These are phyloP conservation scores for Cistogaster globosa DNA, from an alignment of 2,888 invertebrate species.

Conservation along the genomic window DNA sequence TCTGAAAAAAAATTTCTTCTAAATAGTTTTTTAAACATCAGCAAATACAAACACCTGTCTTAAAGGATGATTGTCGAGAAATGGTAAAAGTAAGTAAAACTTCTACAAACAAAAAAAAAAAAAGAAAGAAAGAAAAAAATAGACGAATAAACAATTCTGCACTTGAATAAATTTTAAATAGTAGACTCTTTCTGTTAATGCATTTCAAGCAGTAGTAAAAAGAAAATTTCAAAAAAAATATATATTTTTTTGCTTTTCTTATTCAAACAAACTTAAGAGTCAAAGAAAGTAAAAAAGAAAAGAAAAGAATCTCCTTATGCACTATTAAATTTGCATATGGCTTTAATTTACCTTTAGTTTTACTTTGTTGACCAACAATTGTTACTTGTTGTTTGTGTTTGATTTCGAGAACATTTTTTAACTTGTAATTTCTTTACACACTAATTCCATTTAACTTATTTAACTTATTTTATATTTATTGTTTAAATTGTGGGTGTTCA, in stretches of 20 bases:
- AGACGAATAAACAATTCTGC: conserved; percentile 20
- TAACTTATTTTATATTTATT: background rate
- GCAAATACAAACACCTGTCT: conserved; percentile 64
- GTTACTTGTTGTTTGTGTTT: background rate
- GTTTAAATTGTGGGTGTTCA: conserved; percentile 33
- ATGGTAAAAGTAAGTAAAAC: conserved; percentile 13
- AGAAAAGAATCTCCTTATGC: background rate
- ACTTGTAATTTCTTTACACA: background rate
- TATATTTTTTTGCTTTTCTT: conserved; percentile 5
- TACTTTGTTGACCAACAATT: conserved; percentile 21
- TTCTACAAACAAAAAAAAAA: background rate
- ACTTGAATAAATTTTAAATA: conserved; percentile 46
- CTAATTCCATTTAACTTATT: background rate
- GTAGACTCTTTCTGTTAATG: background rate
- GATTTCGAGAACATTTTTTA: background rate
- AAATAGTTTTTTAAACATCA: conserved; percentile 50
- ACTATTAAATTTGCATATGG: conserved; percentile 48
- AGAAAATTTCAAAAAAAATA: background rate
- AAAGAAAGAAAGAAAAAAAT: conserved; percentile 2
- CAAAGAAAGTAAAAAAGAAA: conserved; percentile 27
- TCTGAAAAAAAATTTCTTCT: conserved; percentile 10
- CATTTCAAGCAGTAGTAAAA: background rate
- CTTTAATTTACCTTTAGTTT: conserved; percentile 38
- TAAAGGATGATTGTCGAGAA: conserved; percentile 33
- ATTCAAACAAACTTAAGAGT: conserved; percentile 51